phyloP scores from a whole-genome alignment of 1,140 invertebrate species.

The Chlorops oryzae region DNA sequence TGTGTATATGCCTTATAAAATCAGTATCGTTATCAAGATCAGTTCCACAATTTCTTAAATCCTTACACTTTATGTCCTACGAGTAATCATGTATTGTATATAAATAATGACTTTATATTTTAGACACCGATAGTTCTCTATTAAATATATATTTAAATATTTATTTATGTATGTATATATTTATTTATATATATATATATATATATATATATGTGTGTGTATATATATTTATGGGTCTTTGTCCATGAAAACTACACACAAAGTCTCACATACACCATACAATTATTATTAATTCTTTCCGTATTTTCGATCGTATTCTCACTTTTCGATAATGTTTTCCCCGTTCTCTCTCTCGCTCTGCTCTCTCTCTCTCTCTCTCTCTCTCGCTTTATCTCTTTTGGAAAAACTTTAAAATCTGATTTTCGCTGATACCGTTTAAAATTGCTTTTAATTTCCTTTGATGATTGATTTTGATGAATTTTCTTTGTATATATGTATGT shows the following conservation, averaged over 20 bases:
- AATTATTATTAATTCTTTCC: not conserved
- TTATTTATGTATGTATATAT: too few relatives aligned
- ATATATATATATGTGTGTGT: not conserved
- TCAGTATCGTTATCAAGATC: too few relatives aligned
- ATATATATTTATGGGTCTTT: not conserved
- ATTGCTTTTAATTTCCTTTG: conserved; percentile 8
- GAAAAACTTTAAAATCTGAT: conserved; percentile 8
- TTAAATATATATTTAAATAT: too few relatives aligned
- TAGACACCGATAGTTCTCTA: too few relatives aligned
- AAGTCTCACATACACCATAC: not conserved
- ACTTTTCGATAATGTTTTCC: not conserved
- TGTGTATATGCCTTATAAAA: too few relatives aligned
- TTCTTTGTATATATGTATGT: too few relatives aligned
- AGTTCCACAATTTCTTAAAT: too few relatives aligned
- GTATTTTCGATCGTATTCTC: not conserved
- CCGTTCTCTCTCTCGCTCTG: not conserved
- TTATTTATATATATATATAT: not conserved
- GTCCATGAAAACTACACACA: conserved; percentile 2
- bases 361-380: conserved; percentile 1
- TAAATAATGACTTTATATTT: too few relatives aligned
- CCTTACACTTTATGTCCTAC: too few relatives aligned
- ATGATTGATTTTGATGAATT: conserved; percentile 4
- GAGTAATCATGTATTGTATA: too few relatives aligned
- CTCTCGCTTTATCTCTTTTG: not conserved
- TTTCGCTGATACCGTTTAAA: conserved; percentile 4